Percentiles rank a stretch among this genome's conserved stretches.
Evolutionary conservation across 2,797 vertebrate genomes (phyloP).

Genomic region (Leucoraja ocellata): DNA sequence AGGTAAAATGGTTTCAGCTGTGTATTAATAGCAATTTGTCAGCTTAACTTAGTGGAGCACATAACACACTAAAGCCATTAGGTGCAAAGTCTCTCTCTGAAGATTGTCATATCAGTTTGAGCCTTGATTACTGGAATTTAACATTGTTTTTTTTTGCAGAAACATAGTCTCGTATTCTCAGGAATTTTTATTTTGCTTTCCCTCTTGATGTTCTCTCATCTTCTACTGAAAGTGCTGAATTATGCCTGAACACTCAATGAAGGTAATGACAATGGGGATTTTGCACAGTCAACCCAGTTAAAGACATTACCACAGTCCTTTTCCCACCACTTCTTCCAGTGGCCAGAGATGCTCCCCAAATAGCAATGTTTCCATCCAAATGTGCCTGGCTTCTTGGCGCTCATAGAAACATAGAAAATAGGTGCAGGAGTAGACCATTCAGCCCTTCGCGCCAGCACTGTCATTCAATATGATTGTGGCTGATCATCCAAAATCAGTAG

Average conservation of each 20-base stretch:
- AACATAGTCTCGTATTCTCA: background rate
- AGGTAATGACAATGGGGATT: too few species aligned
- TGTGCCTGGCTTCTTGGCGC: too few species aligned
- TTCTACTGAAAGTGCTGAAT: background rate
- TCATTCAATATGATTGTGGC: too few species aligned
- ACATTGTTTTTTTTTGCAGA: background rate
- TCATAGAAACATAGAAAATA: too few species aligned
- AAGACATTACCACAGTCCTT: too few species aligned
- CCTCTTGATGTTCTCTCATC: background rate
- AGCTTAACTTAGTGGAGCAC: background rate
- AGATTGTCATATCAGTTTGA: background rate
- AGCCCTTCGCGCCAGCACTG: too few species aligned
- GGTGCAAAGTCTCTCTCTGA: background rate
- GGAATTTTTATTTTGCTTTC: background rate
- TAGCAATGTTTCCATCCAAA: too few species aligned
- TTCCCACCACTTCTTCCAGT: too few species aligned
- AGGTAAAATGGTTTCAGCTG: background rate
- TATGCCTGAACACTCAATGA: background rate
- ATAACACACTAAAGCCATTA: background rate
- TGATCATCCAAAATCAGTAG: too few species aligned
- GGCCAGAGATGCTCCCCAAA: too few species aligned
- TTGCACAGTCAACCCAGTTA: too few species aligned
- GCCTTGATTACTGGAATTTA: background rate
- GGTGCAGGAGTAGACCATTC: too few species aligned
- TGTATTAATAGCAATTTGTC: background rate